phyloP scores from a whole-genome alignment of 2,113 vertebrate species.

The Australoheros scitulus region DNA sequence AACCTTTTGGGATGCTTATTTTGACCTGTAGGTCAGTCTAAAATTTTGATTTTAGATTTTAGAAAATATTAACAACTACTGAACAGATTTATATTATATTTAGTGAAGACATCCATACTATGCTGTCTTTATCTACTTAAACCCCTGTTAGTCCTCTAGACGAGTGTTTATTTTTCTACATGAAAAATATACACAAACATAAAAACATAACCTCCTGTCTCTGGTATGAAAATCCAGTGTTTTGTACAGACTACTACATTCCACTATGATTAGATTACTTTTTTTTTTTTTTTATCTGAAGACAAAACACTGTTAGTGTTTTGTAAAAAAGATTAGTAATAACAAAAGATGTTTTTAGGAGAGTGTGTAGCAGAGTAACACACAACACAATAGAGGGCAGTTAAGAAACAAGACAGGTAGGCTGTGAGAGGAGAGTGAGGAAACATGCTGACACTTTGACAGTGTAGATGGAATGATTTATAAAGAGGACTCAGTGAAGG shows the following conservation, averaged over 20 bases:
- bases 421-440: background rate
- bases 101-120: too few species aligned
- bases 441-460: constrained; percentile 34
- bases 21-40: too few species aligned
- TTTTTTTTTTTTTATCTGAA: too few species aligned
- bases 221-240: too few species aligned
- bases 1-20: too few species aligned
- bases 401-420: background rate
- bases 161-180: too few species aligned
- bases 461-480: constrained; percentile 46
- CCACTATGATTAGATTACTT: background rate
- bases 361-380: background rate
- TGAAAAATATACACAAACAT: background rate
- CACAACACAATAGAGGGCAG: background rate
- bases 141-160: too few species aligned
- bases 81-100: too few species aligned
- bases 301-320: background rate
- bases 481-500: constrained; percentile 33
- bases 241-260: background rate
- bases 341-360: background rate
- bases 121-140: too few species aligned
- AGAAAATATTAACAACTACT: too few species aligned
- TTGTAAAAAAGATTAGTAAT: background rate
- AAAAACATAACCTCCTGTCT: background rate
- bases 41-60: too few species aligned